phyloP scores from a whole-genome alignment of 2,113 vertebrate genomes.

The Limanda limanda region DNA sequence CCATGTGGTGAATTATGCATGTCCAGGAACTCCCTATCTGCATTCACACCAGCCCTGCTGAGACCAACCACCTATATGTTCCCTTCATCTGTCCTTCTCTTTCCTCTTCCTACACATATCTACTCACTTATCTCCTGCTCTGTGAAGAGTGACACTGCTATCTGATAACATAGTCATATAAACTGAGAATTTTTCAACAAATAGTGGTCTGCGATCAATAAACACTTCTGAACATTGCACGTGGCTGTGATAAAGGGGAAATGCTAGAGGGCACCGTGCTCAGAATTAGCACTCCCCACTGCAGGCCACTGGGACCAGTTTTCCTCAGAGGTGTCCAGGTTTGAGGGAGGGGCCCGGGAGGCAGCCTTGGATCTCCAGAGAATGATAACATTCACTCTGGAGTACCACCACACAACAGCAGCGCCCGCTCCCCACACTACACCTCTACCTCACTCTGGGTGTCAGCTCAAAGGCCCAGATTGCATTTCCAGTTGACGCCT shows the following conservation, averaged over 20 bases:
- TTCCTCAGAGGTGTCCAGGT: conserved; percentile 51
- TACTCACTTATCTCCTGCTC: conserved; percentile 36
- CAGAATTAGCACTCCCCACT: conserved; percentile 53
- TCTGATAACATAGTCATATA: conserved; percentile 42
- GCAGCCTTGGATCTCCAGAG: conserved; percentile 65
- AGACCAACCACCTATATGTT: conserved; percentile 73
- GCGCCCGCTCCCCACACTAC: conserved; percentile 34
- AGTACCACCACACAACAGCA: conserved; percentile 56
- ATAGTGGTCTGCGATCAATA: conserved; percentile 15
- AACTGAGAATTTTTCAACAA: conserved; percentile 17
- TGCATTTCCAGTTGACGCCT: conserved; percentile 77
- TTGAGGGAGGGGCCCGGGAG: conserved; percentile 49
- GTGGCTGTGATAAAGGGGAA: conserved; percentile 13
- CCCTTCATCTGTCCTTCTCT: conserved; percentile 51
- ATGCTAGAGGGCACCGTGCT: conserved; percentile 31
- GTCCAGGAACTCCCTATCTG: conserved; percentile 80
- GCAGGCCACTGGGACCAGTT: conserved; percentile 40
- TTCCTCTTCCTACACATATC: conserved; percentile 52
- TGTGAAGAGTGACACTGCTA: conserved; percentile 19
- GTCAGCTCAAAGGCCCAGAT: conserved; percentile 74
- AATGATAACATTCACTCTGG: conserved; percentile 72
- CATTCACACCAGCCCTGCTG: conserved; percentile 74
- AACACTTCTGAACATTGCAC: conserved; percentile 20
- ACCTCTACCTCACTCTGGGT: conserved; percentile 60
- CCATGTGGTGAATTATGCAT: conserved; percentile 82